Evolutionary conservation across 2,113 vertebrate species (phyloP).

Genomic region (Tonatia bakeri): DNA sequence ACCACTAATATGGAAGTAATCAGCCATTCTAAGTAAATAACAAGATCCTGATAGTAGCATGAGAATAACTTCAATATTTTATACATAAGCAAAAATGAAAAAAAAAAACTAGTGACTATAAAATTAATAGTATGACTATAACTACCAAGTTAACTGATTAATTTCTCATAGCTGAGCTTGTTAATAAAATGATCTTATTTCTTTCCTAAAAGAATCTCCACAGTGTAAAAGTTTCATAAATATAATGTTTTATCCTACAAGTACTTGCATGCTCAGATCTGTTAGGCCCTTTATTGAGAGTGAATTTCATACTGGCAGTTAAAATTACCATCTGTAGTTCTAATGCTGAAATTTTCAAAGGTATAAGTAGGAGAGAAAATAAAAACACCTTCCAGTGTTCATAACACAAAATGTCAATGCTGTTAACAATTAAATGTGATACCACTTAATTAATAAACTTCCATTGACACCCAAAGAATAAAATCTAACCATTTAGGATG

Average conservation of each 20-base stretch:
- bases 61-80: background rate
- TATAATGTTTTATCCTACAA: background rate
- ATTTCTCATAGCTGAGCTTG: background rate
- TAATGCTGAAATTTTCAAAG: slow-evolving; percentile 67
- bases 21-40: background rate
- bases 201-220: background rate
- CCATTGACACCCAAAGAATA: slow-evolving; percentile 55
- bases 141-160: background rate
- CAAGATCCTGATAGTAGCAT: background rate
- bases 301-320: slow-evolving; percentile 43
- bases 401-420: slow-evolving; percentile 69
- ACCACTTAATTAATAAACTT: slow-evolving; percentile 69
- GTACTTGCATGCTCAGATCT: slow-evolving; percentile 23
- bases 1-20: background rate
- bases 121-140: background rate
- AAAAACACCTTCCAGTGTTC: background rate
- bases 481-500: slow-evolving; percentile 46
- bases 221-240: background rate
- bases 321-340: slow-evolving; percentile 61
- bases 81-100: background rate
- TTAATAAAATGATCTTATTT: background rate
- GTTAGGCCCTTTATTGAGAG: slow-evolving; percentile 29
- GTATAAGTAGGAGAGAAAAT: slow-evolving; percentile 45
- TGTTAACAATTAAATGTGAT: slow-evolving; percentile 66
- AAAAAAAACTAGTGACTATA: background rate